Evolutionary conservation across 2,888 invertebrate genomes (phyloP), one percentile per base, ranked within the genome.

Genomic region (Rotaria macrura): DNA sequence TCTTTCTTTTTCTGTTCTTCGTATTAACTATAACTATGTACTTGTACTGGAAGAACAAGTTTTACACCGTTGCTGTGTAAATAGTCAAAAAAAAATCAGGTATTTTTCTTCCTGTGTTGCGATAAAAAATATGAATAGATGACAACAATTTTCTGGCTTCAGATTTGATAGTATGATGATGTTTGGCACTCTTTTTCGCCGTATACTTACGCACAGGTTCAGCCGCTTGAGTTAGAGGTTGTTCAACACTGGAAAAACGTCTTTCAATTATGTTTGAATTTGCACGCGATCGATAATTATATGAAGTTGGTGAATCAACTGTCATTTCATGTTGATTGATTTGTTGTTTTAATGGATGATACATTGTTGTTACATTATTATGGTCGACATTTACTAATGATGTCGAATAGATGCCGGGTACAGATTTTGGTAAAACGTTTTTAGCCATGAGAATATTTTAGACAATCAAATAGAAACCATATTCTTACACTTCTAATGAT

Each of bases 261-360:
- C 79, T 40, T 43, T 79, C 43, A 43, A 79, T 79, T 43, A 79
- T 79, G n/a, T 79, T 79, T 3, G 79, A 43, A 79, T 79, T 79
- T 3, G 79, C 10, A 25, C 79, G 79, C 43, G 79, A 79, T 40
- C 43, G 79, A 79, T 79, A 43, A 14, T 79, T 43, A 43, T 79
- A 79, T 40, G 79, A 23, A 5, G 23, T 25, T 10, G 43, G n/a
- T 14, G 23, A n/a, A 20, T 79, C 79, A 25, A 79, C 25, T 5
- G 65, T 14, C 38, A 65, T 34, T 65, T 65, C 14, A 65, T 65
- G 17, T 5, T 17, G 29, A 38, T 43, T 20, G 25, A n/a, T 20
- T 43, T 43, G 43, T 79, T 79, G 25, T 43, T 25, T 43, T 43
- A 79, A 79, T n/a, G 40, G 40, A n/a, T 79, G 43, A 79, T 79